A percentile compares a stretch with the other conserved stretches of the same genome.
These are phyloP conservation scores for Xanthia togata DNA, from an alignment of 2,888 invertebrate species.

Conservation along the genomic window DNA sequence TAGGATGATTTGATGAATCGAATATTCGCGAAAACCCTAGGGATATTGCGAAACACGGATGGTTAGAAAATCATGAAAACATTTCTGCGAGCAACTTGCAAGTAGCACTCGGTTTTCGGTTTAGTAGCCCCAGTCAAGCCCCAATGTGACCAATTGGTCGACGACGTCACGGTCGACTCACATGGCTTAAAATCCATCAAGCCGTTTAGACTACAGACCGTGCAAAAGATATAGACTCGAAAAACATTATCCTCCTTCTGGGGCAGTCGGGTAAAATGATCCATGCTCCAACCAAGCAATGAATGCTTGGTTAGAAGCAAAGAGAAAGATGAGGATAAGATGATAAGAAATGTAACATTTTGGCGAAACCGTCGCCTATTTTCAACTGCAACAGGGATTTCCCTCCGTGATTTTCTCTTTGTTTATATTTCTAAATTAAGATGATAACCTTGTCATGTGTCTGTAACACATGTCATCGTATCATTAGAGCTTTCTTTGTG, in stretches of 20 bases:
- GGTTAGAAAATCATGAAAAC: too few species aligned
- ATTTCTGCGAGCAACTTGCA: too few species aligned
- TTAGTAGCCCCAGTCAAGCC: too few species aligned
- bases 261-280: neutral
- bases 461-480: neutral
- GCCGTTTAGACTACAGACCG: neutral
- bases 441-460: slow-evolving; percentile 4
- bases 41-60: too few species aligned
- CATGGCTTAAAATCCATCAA: too few species aligned
- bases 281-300: neutral
- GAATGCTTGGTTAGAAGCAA: neutral
- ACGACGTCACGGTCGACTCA: too few species aligned
- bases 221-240: neutral
- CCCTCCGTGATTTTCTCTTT: neutral
- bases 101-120: too few species aligned
- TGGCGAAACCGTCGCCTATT: neutral
- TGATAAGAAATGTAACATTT: neutral
- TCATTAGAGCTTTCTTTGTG: slow-evolving; percentile 41
- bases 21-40: too few species aligned
- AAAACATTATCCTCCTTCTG: too few species aligned
- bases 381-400: neutral
- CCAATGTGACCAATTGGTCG: too few species aligned
- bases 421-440: slow-evolving; percentile 5
- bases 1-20: too few species aligned
- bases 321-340: too few species aligned